Evolutionary conservation across 2,113 vertebrate species (phyloP), one percentile per base, ranked within the genome.

Genomic region (Spilogale gracilis): DNA sequence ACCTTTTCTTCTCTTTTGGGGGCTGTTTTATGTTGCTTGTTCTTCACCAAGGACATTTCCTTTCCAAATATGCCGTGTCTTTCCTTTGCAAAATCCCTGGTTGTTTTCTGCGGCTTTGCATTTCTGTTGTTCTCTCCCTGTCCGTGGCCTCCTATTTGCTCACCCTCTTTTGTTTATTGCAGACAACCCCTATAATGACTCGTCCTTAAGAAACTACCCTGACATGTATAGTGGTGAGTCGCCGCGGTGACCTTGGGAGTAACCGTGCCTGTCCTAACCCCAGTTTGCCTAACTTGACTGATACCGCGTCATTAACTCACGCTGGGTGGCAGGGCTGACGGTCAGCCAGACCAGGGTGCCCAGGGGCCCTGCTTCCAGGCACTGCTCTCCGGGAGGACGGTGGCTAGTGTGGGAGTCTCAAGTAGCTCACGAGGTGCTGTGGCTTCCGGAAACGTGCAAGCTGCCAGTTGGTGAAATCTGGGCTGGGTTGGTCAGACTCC

Each of bases 221-320:
- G 99, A 98, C 98, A 99, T 99, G 97, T 99, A 99, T 93, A 99
- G 99, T 99, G 99, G 99, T 99, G 99, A 99, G 99, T 99, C 87
- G 95, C 97, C 14, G 84, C 95, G 96, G 98, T 95, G 58, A 94
- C 98, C 98, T 98, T 94, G 98, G 98, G 93, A 98, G 92, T 97
- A 97, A 96, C 98, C 93, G 94, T 96, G 87, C 89, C 84, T 92
- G 10, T 80, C 94, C 96, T 98, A 98, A 98, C 96, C 95, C 96
- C 94, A 43, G 30, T 93, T 94, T 91, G 79, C 98, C 98, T 99
- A 99, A 99, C 99, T 94, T 13, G 56, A 98, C 99, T 98, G 92
- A 98, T 80, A 69, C 69, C 56, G 67, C 97, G 97, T 98, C 81
- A 78, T 96, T 98, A 98, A 96, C 97, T 94, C 85, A 63, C 92